These are phyloP conservation scores for Agonum fuliginosum DNA, from an alignment of 2,888 invertebrate genomes.

Conservation along the genomic window DNA sequence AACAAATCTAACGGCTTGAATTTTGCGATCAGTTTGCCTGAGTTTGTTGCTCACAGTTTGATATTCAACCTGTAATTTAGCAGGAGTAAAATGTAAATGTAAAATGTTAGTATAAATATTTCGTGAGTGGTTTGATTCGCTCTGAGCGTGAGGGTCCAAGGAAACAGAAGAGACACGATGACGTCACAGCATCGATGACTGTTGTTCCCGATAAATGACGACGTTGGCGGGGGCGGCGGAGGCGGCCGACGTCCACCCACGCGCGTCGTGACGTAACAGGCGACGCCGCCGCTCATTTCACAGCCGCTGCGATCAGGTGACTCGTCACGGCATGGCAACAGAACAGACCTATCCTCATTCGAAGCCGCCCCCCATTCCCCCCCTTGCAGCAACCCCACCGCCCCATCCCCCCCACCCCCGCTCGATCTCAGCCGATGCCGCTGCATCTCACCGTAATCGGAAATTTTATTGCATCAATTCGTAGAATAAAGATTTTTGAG, in stretches of 20 bases:
- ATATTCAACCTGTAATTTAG: too few species aligned
- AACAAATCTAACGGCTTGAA: too few species aligned
- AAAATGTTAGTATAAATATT: too few species aligned
- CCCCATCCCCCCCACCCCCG: too few species aligned
- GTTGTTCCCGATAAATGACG: conserved; percentile 59
- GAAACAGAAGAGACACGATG: conserved; percentile 42
- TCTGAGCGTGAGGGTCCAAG: not conserved
- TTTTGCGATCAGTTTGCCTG: too few species aligned
- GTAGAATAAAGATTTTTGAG: conserved; percentile 43
- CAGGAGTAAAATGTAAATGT: too few species aligned
- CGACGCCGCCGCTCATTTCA: conserved; percentile 61
- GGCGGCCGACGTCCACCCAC: conserved; percentile 62
- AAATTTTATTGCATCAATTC: conserved; percentile 46
- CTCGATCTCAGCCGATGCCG: too few species aligned
- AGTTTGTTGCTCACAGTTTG: too few species aligned
- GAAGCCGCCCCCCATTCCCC: not conserved
- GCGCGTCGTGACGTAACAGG: conserved; percentile 63
- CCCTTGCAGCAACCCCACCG: not conserved
- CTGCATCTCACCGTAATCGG: conserved; percentile 41
- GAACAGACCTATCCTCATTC: conserved; percentile 17
- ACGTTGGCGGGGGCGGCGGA: conserved; percentile 55
- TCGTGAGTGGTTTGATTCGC: too few species aligned
- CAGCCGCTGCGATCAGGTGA: conserved; percentile 45
- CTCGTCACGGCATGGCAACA: conserved; percentile 44
- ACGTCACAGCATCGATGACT: conserved; percentile 53